Percentiles rank a stretch among this genome's conserved stretches.
Conservation (phyloP, 2,797 vertebrate species). For the Falco peregrinus region DNA sequence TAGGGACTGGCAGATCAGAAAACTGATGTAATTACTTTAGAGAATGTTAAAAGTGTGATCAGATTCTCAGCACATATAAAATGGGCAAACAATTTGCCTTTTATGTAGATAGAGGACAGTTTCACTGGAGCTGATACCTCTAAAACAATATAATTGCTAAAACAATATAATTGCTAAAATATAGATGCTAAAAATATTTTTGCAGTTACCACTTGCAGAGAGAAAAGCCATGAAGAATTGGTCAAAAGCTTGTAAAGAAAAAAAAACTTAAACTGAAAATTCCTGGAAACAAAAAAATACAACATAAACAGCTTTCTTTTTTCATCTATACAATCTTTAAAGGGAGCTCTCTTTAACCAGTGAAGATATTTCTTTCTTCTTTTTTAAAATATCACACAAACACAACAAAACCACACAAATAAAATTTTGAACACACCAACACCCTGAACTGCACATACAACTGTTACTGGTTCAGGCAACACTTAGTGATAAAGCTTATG, state of each 20-base stretch:
- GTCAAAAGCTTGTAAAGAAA: background rate
- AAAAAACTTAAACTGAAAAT: background rate
- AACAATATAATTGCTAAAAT: too few species aligned
- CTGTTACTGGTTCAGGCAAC: slow-evolving; percentile 47
- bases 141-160: background rate
- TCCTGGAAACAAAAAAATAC: background rate
- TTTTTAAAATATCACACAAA: slow-evolving; percentile 23
- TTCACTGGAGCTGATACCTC: background rate
- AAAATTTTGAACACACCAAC: slow-evolving; percentile 33
- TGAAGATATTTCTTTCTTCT: background rate
- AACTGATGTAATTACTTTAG: background rate
- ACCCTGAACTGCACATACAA: slow-evolving; percentile 48
- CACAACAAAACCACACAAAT: slow-evolving; percentile 42
- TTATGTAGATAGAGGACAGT: background rate
- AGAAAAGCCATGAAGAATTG: background rate
- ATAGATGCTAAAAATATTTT: background rate
- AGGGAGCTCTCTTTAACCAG: background rate
- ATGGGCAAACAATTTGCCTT: background rate
- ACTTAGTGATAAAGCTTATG: slow-evolving; percentile 56
- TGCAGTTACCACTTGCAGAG: background rate
- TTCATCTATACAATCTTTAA: background rate
- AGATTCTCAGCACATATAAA: background rate
- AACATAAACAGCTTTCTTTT: background rate
- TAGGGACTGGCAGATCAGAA: background rate
- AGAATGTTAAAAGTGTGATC: background rate